phyloP scores from a whole-genome alignment of 2,888 invertebrate genomes.

The Thymelicus acteon region DNA sequence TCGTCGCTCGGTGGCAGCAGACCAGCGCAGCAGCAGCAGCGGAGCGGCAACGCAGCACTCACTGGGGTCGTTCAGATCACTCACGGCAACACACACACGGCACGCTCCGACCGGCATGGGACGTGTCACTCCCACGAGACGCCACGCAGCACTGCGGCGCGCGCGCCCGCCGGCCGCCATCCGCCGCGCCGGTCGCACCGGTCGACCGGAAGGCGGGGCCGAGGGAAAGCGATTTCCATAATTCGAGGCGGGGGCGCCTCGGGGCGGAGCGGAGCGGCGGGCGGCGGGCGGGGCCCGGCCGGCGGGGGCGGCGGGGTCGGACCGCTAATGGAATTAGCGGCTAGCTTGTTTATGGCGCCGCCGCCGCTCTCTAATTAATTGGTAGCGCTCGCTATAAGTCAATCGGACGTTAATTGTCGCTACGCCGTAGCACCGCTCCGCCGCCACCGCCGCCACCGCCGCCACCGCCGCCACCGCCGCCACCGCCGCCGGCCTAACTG shows the following conservation, averaged over 20 bases:
- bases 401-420: conserved; percentile 37
- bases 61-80: conserved; percentile 15
- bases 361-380: conserved; percentile 37
- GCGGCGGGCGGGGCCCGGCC: conserved; percentile 64
- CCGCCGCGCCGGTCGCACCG: conserved; percentile 8
- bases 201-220: conserved; percentile 40
- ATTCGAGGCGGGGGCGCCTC: conserved; percentile 39
- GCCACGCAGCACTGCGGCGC: conserved; percentile 50
- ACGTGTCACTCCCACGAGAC: conserved; percentile 44
- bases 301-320: conserved; percentile 54
- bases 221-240: conserved; percentile 33
- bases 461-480: too few relatives aligned
- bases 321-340: conserved; percentile 72
- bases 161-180: conserved; percentile 41
- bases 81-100: conserved; percentile 25
- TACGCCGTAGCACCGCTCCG: conserved; percentile 30
- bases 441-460: too few relatives aligned
- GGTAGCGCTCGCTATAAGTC: conserved; percentile 38
- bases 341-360: conserved; percentile 48
- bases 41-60: conserved; percentile 7
- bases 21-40: background rate
- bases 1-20: too few relatives aligned
- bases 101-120: conserved; percentile 35
- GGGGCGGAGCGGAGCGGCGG: conserved; percentile 46
- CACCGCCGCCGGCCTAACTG: conserved; percentile 8